A percentile compares a stretch with the other conserved stretches of the same genome.
Conservation (phyloP, 2,888 invertebrate species). For the Eupeodes luniger region DNA sequence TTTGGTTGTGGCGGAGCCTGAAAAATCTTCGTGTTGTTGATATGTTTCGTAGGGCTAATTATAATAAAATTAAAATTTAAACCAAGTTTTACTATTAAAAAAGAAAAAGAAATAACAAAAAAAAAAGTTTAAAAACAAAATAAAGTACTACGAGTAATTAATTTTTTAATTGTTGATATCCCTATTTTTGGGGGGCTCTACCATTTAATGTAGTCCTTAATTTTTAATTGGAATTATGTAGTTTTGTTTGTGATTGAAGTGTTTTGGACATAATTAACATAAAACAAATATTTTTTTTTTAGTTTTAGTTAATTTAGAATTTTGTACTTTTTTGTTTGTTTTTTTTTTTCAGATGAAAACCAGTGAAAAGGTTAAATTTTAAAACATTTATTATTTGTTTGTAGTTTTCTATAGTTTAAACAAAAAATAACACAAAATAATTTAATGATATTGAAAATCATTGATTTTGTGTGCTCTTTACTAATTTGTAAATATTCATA, state of each 20-base stretch:
- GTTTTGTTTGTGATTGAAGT: constrained; percentile 17
- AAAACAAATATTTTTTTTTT: not conserved
- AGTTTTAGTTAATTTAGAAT: not conserved
- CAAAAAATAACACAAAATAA: constrained; percentile 16
- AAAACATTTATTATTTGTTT: not conserved
- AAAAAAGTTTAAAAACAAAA: constrained; percentile 42
- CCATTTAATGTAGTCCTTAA: constrained; percentile 24
- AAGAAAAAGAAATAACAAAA: not conserved
- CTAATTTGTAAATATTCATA: constrained; percentile 67
- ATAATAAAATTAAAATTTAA: constrained; percentile 44
- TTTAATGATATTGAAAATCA: constrained; percentile 52
- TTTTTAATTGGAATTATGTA: constrained; percentile 22
- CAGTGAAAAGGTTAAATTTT: constrained; percentile 9
- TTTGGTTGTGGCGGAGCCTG: constrained; percentile 94
- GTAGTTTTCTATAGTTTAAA: constrained; percentile 15
- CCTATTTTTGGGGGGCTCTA: constrained; percentile 25
- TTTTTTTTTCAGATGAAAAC: constrained; percentile 9
- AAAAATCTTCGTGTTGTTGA: constrained; percentile 94
- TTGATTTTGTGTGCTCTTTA: constrained; percentile 62
- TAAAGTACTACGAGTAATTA: constrained; percentile 51
- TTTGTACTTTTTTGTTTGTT: not conserved
- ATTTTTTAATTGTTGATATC: constrained; percentile 65
- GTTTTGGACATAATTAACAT: constrained; percentile 15
- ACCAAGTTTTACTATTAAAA: constrained; percentile 58
- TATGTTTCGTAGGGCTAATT: constrained; percentile 75